Percentiles rank a stretch among this genome's conserved stretches.
Conservation (phyloP, 2,797 vertebrate genomes). For the Pseudochirops cupreus region DNA sequence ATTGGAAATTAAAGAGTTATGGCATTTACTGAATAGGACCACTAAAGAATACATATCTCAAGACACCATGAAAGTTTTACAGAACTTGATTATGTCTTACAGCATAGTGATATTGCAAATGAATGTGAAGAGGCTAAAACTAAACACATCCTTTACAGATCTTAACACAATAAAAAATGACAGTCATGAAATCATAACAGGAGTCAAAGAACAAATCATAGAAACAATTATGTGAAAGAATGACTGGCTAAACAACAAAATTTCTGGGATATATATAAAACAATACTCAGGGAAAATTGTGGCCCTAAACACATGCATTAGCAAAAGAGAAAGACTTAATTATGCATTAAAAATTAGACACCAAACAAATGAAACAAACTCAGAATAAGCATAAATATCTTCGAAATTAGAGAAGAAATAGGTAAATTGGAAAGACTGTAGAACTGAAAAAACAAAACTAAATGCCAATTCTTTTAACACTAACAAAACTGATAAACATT, state of each 20-base stretch:
- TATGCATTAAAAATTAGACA: background rate
- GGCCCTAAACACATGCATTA: background rate
- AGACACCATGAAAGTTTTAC: background rate
- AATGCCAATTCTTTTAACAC: background rate
- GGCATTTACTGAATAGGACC: background rate
- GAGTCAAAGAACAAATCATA: too few relatives aligned
- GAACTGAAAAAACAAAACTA: background rate
- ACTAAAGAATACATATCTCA: background rate
- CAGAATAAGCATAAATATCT: background rate
- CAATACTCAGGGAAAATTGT: too few relatives aligned
- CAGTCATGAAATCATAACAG: too few relatives aligned
- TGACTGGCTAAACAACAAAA: too few relatives aligned
- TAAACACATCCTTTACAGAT: too few relatives aligned
- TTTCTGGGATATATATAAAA: too few relatives aligned
- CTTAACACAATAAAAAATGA: too few relatives aligned
- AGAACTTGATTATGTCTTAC: background rate
- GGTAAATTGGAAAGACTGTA: background rate
- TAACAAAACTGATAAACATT: background rate
- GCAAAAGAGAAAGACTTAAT: background rate
- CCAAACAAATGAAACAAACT: background rate
- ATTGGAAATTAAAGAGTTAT: background rate
- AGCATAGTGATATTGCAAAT: too few relatives aligned
- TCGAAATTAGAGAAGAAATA: background rate
- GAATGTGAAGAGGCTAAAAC: too few relatives aligned
- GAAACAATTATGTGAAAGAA: too few relatives aligned